Evolutionary conservation across 92 coral and sea anemone genomes (phyloP), one percentile per base, ranked within the genome.

Genomic region (Porites rus): DNA sequence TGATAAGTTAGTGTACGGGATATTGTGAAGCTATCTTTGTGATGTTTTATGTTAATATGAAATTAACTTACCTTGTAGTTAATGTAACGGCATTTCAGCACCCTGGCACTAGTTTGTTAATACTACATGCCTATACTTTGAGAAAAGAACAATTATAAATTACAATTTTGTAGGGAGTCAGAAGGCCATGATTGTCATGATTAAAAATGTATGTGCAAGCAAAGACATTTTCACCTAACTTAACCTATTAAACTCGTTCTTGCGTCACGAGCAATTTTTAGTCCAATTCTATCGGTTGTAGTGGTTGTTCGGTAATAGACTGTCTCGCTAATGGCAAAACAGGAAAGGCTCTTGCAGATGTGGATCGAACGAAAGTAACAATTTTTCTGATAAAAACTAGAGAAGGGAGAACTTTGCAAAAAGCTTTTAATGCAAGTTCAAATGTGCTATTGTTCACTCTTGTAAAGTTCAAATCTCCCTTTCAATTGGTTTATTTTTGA

Each of bases 251-350:
- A 81, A 56, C 77, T 54, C 56, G 59, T 66, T 52, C 60, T 81
- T 54, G 75, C 77, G 86, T 81, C 86, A 81, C 20, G 69, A n/a
- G 14, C 19, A 81, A 67, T 56, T 25, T 69, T 81, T 46, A 22
- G 11, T 18, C 12, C 46, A 56, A 38, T 38, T 38, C 46, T 38
- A 38, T 38, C 46, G 46, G 46, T 38, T 31, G 5, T 31, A 2
- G 4, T 31, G 43, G 5, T 31, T 38, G 46, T 38, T 38, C 46
- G 46, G 7, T 38, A 38, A 38, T 38, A 6, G 46, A 24, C 25
- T 24, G 25, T 24, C 25, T 24, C 25, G 25, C 46, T 38, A 38
- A 38, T 38, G 46, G 46, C 46, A 38, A 3, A 38, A 38, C 46
- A 38, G 46, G 46, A 38, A 38, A 4, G 46, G 46, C 5, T 38